These are phyloP conservation scores for Mactra quadrangularis DNA, from an alignment of 1,140 invertebrate species.

Conservation along the genomic window DNA sequence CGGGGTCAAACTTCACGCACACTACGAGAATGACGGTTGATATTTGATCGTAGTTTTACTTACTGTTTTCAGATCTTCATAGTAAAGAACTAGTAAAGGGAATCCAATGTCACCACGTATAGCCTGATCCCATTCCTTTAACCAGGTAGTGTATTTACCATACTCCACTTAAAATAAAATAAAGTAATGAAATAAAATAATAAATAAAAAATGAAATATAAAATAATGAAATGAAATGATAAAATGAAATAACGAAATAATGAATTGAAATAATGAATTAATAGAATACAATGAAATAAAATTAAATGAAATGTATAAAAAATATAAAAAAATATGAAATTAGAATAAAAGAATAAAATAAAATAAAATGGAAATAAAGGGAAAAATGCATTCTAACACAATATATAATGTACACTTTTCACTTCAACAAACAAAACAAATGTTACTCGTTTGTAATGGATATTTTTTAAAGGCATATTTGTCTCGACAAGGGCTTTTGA, in stretches of 20 bases:
- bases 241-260: background rate
- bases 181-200: no score
- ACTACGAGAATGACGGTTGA: background rate
- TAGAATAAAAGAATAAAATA: no score
- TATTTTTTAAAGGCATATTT: no score
- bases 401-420: no score
- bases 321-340: no score
- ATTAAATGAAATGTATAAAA: no score
- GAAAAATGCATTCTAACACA: no score
- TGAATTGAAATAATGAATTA: background rate
- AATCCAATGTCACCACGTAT: background rate
- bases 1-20: background rate
- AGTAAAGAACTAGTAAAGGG: slow-evolving; percentile 19
- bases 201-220: background rate
- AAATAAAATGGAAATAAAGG: no score
- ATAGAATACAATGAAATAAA: background rate
- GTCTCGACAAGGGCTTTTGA: no score
- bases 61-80: slow-evolving; percentile 34
- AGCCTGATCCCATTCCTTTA: slow-evolving; percentile 19
- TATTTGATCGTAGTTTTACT: background rate
- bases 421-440: no score
- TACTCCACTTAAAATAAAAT: slow-evolving; percentile 38
- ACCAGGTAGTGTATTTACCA: slow-evolving; percentile 28
- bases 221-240: background rate
- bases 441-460: no score